phyloP scores from a whole-genome alignment of 2,113 vertebrate genomes.

The Daubentonia madagascariensis region DNA sequence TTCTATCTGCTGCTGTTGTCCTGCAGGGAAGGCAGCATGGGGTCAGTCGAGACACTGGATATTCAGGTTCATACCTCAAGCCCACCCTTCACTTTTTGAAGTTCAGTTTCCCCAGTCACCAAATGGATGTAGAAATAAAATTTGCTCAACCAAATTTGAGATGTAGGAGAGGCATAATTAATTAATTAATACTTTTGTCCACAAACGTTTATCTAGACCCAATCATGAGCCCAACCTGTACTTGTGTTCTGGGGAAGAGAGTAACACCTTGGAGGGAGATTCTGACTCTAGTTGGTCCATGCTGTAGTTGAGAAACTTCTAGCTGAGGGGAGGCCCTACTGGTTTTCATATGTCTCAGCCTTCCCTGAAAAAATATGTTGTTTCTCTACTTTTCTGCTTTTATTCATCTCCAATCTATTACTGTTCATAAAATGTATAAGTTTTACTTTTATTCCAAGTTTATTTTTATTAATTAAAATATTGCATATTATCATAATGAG shows the following conservation, averaged over 20 bases:
- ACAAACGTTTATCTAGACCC: neutral
- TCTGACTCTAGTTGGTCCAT: fast-evolving
- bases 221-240: neutral
- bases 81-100: neutral
- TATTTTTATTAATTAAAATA: neutral
- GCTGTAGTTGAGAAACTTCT: neutral
- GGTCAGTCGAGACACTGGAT: neutral
- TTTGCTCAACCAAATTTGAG: neutral
- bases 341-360: neutral
- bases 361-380: neutral
- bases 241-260: neutral
- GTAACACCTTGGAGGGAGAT: neutral
- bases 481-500: neutral
- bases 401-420: neutral
- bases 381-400: neutral
- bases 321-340: neutral
- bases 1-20: neutral
- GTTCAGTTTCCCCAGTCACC: neutral
- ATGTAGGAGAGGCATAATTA: neutral
- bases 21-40: neutral
- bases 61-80: neutral
- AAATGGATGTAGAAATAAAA: neutral
- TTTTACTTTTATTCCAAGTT: neutral
- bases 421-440: neutral
- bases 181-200: neutral